Evolutionary conservation across 2,888 invertebrate genomes (phyloP), one percentile per base, ranked within the genome.

Genomic region (Trichogramma evanescens): DNA sequence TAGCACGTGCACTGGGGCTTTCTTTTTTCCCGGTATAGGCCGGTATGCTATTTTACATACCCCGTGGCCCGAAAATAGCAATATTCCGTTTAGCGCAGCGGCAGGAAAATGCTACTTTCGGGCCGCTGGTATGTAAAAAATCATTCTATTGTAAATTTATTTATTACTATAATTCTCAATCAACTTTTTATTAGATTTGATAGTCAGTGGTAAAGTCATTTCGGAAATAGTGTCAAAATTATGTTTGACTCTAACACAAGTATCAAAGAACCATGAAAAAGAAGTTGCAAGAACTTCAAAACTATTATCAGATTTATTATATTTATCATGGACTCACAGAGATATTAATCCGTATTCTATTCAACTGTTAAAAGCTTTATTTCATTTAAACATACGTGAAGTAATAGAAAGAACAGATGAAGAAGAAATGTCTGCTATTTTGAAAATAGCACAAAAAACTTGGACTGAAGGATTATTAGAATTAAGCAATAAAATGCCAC

Each of bases 151-250:
- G 38, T 6, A 7, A 48, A 8, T 50, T 42, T 50, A 9, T 9
- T 38, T 8, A 49, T 26, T 6, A 26, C 46, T 26, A 46, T 10
- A 10, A 45, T 40, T n/a, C 13, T 45, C 13, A 5, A 56, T 26
- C 39, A 50, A 63, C 8, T 50, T 51, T 64, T 55, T 80, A 79
- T 61, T 67, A 82, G 82, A 79, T 63, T 68, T 80, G 13, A 72
- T 79, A 50, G 76, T 82, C 8, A 77, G 73, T 43, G 71, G 75
- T 54, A 71, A 74, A 43, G 78, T 79, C 0, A 69, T 81, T 13
- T 68, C 70, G 45, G 69, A 73, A 61, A 79, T 83, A 39, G 72
- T 80, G 42, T 67, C 72, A 3, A 76, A 79, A 59, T 69, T 83
- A 26, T 78, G 74, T 48, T 66, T 70, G 46, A 74, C 76, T 7